phyloP scores from a whole-genome alignment of 2,113 vertebrate species.

The Oryzias celebensis region DNA sequence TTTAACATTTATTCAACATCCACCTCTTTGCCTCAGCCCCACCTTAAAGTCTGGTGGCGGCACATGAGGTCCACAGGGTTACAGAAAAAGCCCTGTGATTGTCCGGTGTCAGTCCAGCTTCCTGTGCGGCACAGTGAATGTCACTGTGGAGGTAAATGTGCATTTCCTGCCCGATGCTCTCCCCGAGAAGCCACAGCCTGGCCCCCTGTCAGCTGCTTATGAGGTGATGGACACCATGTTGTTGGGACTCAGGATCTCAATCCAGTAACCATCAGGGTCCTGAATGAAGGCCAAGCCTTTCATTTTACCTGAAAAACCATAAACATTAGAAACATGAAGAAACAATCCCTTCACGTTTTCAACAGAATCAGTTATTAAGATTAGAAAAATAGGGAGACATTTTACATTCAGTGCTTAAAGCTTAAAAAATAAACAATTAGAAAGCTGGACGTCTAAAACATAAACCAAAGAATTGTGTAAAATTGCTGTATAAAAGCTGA shows the following conservation, averaged over 20 bases:
- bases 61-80: too few species aligned
- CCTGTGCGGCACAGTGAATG: neutral
- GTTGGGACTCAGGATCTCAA: constrained; percentile 96
- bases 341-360: neutral
- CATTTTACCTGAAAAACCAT: constrained; percentile 86
- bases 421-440: too few species aligned
- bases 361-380: neutral
- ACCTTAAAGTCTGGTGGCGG: too few species aligned
- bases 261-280: constrained; percentile 99
- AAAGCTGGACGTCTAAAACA: too few species aligned
- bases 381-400: too few species aligned
- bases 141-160: neutral
- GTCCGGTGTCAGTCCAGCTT: constrained; percentile 22
- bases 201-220: constrained; percentile 44
- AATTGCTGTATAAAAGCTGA: too few species aligned
- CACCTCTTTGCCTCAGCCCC: too few species aligned
- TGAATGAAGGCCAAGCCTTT: constrained; percentile 96
- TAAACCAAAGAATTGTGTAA: too few species aligned
- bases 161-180: constrained; percentile 6
- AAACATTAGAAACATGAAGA: neutral
- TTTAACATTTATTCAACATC: too few species aligned
- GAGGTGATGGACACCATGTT: constrained; percentile 84
- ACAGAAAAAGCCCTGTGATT: neutral
- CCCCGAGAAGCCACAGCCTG: constrained; percentile 21
- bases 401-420: too few species aligned